These are phyloP conservation scores for Zonotrichia leucophrys DNA, from an alignment of 2,113 vertebrate species.

Conservation along the genomic window DNA sequence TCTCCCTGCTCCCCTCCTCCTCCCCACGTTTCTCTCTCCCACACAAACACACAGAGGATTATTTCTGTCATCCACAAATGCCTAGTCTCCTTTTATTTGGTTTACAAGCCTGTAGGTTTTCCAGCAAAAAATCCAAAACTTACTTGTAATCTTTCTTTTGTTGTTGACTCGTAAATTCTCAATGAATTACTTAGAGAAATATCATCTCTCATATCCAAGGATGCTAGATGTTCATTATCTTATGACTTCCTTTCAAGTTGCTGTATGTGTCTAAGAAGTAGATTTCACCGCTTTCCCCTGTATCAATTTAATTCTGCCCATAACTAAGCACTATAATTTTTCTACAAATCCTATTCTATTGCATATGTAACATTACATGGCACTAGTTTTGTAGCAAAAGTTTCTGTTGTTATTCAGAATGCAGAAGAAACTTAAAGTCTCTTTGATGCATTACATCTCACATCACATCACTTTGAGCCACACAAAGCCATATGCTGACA, in stretches of 20 bases:
- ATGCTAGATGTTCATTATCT: neutral
- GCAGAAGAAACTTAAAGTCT: slow-evolving; percentile 30
- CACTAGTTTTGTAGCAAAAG: slow-evolving; percentile 14
- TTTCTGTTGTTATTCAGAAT: slow-evolving; percentile 31
- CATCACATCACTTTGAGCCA: slow-evolving; percentile 33
- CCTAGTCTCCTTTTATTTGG: neutral
- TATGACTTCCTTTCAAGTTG: neutral
- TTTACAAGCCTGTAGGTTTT: neutral
- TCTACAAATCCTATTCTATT: neutral
- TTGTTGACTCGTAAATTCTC: neutral
- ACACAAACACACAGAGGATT: neutral
- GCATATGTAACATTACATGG: slow-evolving; percentile 18
- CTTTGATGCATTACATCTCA: slow-evolving; percentile 37
- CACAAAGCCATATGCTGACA: neutral
- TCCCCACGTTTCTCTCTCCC: neutral
- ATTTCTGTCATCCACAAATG: neutral
- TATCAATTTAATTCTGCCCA: neutral
- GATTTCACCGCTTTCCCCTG: neutral
- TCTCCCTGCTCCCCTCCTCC: neutral
- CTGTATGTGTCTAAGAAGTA: neutral
- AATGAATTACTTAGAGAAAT: neutral
- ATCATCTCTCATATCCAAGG: neutral
- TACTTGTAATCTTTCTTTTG: neutral
- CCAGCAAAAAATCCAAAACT: neutral
- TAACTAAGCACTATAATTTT: neutral